These are phyloP conservation scores for Varecia variegata DNA, from an alignment of 2,797 vertebrate species.

Conservation along the genomic window DNA sequence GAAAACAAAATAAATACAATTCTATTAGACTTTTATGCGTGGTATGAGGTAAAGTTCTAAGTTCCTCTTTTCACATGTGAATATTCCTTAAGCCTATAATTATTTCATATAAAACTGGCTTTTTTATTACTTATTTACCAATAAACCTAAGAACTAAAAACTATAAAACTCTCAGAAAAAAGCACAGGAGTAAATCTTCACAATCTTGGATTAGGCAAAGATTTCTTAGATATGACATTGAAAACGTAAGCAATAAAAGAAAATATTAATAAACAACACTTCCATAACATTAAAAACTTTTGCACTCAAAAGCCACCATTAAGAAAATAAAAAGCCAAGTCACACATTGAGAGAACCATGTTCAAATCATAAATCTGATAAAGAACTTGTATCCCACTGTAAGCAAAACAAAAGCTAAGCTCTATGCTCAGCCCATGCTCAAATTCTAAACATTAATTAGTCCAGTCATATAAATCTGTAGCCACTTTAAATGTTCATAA, in stretches of 20 bases:
- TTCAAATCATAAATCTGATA: neutral
- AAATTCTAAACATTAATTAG: constrained; percentile 43
- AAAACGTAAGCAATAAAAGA: neutral
- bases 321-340: constrained; percentile 2
- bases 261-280: neutral
- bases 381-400: neutral
- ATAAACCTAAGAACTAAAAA: neutral
- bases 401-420: neutral
- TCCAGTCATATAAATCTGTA: constrained; percentile 39
- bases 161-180: neutral
- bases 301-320: neutral
- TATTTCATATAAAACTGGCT: neutral
- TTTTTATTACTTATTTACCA: neutral
- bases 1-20: neutral
- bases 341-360: neutral
- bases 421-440: neutral
- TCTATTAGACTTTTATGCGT: neutral
- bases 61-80: neutral
- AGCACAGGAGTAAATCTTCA: neutral
- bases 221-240: neutral
- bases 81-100: neutral
- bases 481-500: constrained; percentile 56
- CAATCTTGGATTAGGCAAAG: neutral
- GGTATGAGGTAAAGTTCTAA: neutral
- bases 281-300: neutral